A percentile compares a stretch with the other conserved stretches of the same genome.
phyloP scores from a whole-genome alignment of 2,888 invertebrate species.

The Drosophila siamana region DNA sequence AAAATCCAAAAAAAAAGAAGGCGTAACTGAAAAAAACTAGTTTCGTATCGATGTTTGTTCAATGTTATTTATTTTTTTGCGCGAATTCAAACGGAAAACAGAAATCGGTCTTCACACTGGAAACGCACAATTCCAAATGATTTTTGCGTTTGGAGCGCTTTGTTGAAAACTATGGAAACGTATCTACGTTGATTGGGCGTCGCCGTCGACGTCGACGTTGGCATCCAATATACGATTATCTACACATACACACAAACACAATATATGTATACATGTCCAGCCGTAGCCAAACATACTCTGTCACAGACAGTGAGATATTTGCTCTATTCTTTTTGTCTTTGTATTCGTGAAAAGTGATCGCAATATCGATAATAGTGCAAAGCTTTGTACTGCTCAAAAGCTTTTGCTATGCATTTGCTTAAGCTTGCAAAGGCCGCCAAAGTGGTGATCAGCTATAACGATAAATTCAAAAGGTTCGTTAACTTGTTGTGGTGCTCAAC shows the following conservation, averaged over 20 bases:
- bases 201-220: slow-evolving; percentile 19
- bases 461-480: slow-evolving; percentile 3
- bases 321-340: background rate
- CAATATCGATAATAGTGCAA: background rate
- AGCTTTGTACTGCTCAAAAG: slow-evolving; percentile 7
- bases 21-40: slow-evolving; percentile 3
- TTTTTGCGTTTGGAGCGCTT: slow-evolving; percentile 27
- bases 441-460: background rate
- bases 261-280: background rate
- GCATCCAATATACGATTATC: slow-evolving; percentile 13
- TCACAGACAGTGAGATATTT: background rate
- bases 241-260: slow-evolving; percentile 6
- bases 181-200: slow-evolving; percentile 3
- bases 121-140: slow-evolving; percentile 81
- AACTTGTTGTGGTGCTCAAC: background rate
- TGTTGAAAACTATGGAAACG: slow-evolving; percentile 37
- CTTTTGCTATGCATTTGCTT: slow-evolving; percentile 10
- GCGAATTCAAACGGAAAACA: slow-evolving; percentile 41
- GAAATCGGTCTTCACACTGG: slow-evolving; percentile 84
- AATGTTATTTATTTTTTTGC: slow-evolving; percentile 7
- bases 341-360: slow-evolving; percentile 10
- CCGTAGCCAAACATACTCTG: background rate
- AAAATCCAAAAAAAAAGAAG: slow-evolving; percentile 13
- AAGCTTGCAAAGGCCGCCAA: background rate
- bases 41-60: slow-evolving; percentile 3